Evolutionary conservation across 1,140 invertebrate genomes (phyloP).

Genomic region (Drosophila athabasca): DNA sequence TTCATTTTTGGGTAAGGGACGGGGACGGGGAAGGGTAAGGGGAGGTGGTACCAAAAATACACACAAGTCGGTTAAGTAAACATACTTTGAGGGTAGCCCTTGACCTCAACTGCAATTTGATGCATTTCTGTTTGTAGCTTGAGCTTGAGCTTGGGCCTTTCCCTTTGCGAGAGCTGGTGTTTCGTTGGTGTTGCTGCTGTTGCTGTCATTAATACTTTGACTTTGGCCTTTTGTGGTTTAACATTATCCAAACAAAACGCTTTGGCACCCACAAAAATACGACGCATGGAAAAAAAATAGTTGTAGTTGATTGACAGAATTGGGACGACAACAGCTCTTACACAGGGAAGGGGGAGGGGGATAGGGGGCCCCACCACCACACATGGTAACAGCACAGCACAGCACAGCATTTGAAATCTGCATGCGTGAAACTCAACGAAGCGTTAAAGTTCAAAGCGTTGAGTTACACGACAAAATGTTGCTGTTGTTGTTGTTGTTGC

Average conservation of each 20-base stretch:
- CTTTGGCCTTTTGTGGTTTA: conserved; percentile 80
- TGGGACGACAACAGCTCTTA: conserved; percentile 61
- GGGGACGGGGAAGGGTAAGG: not conserved
- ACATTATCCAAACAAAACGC: conserved; percentile 79
- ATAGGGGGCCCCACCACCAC: not conserved
- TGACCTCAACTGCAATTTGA: conserved; percentile 70
- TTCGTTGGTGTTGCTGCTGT: conserved; percentile 26
- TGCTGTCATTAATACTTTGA: conserved; percentile 72
- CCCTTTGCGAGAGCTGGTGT: conserved; percentile 31
- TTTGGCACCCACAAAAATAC: conserved; percentile 77
- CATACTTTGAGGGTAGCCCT: conserved; percentile 49
- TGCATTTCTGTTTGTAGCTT: conserved; percentile 32
- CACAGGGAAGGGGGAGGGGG: conserved; percentile 38
- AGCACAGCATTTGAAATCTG: conserved; percentile 71
- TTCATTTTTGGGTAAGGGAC: not conserved
- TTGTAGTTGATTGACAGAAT: conserved; percentile 81
- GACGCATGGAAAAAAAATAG: conserved; percentile 40
- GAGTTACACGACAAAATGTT: conserved; percentile 68
- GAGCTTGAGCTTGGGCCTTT: conserved; percentile 30
- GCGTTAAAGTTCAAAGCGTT: conserved; percentile 81
- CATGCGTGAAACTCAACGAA: conserved; percentile 80
- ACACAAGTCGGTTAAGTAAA: conserved; percentile 38
- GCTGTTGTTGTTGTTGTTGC: not conserved
- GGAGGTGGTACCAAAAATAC: not conserved
- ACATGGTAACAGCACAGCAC: conserved; percentile 15